Percentiles rank a stretch among this genome's conserved stretches.
These are phyloP conservation scores for mouse (Mus musculus) DNA, from an alignment of 2,113 vertebrate species.

Conservation along the genomic window GRCm39 chr1:107707501-107708000, in stretches of 20 bases:
- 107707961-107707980: not conserved
- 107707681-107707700: not conserved
- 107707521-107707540: not conserved
- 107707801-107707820: slow-evolving; percentile 21
- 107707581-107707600: not conserved
- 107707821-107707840: not conserved
- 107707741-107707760: not conserved
- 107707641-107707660: not conserved
- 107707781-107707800: slow-evolving; percentile 18
- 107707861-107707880: not conserved
- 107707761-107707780: not conserved
- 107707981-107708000: not conserved
- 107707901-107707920: not conserved
- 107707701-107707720: not conserved
- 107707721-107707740: not conserved
- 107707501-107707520: not conserved
- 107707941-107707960: not conserved
- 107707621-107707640: not conserved
- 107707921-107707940: not conserved
- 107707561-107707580: slow-evolving; percentile 7
- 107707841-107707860: slow-evolving; percentile 28
- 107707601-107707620: not conserved
- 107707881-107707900: not conserved
- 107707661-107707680: not conserved
- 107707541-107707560: not conserved